Conservation (phyloP, 2,888 invertebrate species). For the Lagria hirta region DNA sequence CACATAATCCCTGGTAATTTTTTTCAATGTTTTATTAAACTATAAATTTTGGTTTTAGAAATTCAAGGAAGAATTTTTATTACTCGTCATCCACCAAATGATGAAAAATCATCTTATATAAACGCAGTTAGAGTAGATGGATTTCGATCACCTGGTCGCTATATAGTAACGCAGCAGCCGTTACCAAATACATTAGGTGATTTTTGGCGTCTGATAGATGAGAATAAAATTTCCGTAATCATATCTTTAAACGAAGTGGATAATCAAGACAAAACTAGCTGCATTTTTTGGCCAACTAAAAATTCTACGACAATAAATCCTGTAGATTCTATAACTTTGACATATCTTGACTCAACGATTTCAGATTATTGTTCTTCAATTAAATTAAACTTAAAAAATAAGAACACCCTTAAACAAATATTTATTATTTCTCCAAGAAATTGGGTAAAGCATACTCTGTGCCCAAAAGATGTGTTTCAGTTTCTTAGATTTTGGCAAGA, state of each 20-base stretch:
- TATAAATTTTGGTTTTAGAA: slow-evolving; percentile 37
- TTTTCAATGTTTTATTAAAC: slow-evolving; percentile 3
- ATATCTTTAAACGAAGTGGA: slow-evolving; percentile 52
- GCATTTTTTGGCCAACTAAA: slow-evolving; percentile 38
- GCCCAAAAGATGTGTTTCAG: slow-evolving; percentile 38
- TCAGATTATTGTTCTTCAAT: too few species aligned
- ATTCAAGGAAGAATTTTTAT: slow-evolving; percentile 47
- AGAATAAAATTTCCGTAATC: slow-evolving; percentile 49
- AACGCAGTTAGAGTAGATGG: slow-evolving; percentile 54
- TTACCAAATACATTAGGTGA: slow-evolving; percentile 53
- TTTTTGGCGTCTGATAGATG: slow-evolving; percentile 55
- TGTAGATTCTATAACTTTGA: too few species aligned
- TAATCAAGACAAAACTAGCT: slow-evolving; percentile 44
- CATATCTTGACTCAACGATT: too few species aligned
- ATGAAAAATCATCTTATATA: slow-evolving; percentile 53
- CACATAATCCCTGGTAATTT: slow-evolving; percentile 49
- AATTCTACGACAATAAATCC: slow-evolving; percentile 36
- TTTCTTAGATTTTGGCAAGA: slow-evolving; percentile 50
- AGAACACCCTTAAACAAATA: too few species aligned
- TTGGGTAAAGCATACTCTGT: slow-evolving; percentile 42
- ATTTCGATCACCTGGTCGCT: slow-evolving; percentile 47
- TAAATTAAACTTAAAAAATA: too few species aligned
- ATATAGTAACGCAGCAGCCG: slow-evolving; percentile 54
- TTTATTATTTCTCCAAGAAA: slow-evolving; percentile 43
- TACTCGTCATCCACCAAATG: slow-evolving; percentile 45